Evolutionary conservation across 2,113 vertebrate genomes (phyloP), one percentile per base, ranked within the genome.

Genomic region (Cacatua alba): DNA sequence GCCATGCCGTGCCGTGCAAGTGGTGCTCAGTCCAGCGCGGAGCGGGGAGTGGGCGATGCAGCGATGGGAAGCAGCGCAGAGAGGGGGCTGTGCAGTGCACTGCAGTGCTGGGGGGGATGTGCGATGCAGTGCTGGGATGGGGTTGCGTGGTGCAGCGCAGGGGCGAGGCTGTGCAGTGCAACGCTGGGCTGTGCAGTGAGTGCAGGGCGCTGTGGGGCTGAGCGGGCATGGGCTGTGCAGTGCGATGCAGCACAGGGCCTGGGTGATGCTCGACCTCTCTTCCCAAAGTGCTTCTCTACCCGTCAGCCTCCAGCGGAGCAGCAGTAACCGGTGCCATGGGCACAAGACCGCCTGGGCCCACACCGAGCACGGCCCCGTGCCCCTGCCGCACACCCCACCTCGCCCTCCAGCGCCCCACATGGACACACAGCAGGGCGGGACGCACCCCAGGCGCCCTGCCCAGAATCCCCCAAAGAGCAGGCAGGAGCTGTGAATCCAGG

Each of bases 281-380:
- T 7, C 79, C 53, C 57, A 23, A 9, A 17, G 31, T 0, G 3
- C 37, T 19, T 16, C 39, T 14, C 33, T 23, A 11, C 4, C 43
- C 44, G 1, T 21, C 46, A 5, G 3, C 21, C 23, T 28, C 57
- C n/a, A 11, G 28, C 4, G 1, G 28, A 2, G 6, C 37, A 9
- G 37, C 28, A 13, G 3, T 1, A 35, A 8, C 7, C 4, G 0
- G 29, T 2, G 48, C 43, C 0, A 6, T 1, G 46, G 4, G 4
- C 24, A 2, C 33, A 11, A 10, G 6, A n/a, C 33, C 9, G 20
- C 20, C 20, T 15, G 33, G 33, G 17, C 29, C 59, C 60, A 4
- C 11, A 17, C 43, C 8, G 1, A 41, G 49, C 8, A 6, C 7
- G 1, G 5, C 23, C 41, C 29, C n/a, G 8, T 7, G 3, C 12